These are phyloP conservation scores for Archilochus colubris DNA, from an alignment of 2,113 vertebrate species.

Conservation along the genomic window DNA sequence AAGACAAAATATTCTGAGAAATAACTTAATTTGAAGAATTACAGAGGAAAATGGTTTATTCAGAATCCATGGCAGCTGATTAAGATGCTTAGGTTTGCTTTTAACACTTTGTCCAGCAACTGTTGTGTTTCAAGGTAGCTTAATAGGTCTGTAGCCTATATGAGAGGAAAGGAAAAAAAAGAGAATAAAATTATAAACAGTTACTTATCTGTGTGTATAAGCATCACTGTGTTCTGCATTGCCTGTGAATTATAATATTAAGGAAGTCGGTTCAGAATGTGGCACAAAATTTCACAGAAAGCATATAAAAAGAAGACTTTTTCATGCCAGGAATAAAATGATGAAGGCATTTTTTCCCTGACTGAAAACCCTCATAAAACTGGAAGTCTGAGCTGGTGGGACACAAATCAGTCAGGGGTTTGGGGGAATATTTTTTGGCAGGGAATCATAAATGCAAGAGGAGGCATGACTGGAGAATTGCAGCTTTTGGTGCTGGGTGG, in stretches of 20 bases:
- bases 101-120: not conserved
- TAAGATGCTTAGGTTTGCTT: not conserved
- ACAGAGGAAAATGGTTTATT: not conserved
- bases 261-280: not conserved
- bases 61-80: not conserved
- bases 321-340: not conserved
- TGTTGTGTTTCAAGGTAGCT: not conserved
- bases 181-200: not conserved
- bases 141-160: not conserved
- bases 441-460: not conserved
- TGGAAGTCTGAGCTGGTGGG: not conserved
- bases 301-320: not conserved
- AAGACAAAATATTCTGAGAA: not conserved
- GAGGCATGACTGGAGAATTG: not conserved
- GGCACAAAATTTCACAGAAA: not conserved
- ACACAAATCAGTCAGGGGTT: not conserved
- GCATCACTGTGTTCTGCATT: not conserved
- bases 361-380: slow-evolving; percentile 8
- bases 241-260: not conserved
- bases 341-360: not conserved
- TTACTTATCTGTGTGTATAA: not conserved
- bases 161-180: not conserved
- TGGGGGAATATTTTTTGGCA: not conserved
- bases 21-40: not conserved
- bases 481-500: not conserved